A percentile compares a stretch with the other conserved stretches of the same genome.
Conservation (phyloP, 30 jellyfish, hydroid and myxozoan genomes). For the Nemopilema nomurai region DNA sequence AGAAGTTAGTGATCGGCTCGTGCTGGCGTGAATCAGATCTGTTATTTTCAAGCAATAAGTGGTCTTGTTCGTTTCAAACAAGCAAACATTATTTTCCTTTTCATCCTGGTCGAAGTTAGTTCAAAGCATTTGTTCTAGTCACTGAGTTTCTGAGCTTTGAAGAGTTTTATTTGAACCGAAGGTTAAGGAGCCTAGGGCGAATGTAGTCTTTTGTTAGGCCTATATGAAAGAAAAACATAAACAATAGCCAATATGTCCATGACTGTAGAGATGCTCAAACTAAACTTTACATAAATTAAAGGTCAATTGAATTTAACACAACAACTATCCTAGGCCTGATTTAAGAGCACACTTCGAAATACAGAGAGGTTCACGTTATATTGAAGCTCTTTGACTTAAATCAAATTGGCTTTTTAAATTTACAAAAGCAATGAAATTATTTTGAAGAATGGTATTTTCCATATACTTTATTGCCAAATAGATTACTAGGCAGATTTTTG, state of each 20-base stretch:
- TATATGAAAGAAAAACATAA: background rate
- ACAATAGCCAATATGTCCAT: background rate
- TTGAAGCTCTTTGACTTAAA: background rate
- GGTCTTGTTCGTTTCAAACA: background rate
- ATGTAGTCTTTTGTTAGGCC: background rate
- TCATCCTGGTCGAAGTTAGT: background rate
- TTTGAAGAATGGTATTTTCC: background rate
- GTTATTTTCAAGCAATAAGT: background rate
- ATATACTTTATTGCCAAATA: no score
- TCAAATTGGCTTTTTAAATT: background rate
- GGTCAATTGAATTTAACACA: no score
- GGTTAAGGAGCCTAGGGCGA: background rate
- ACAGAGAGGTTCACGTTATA: background rate
- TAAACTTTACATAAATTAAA: no score
- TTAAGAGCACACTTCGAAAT: background rate
- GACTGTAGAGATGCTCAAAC: no score
- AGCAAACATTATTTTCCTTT: background rate
- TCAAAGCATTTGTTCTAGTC: background rate
- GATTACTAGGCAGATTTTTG: no score
- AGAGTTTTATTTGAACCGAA: background rate
- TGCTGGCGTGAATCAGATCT: background rate
- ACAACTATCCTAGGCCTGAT: background rate
- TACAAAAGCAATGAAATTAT: background rate
- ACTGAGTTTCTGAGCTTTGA: background rate
- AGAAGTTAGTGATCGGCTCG: background rate